Conservation (phyloP, 35 echinoderm and acorn worm genomes). For the Heliocidaris tuberculata region DNA sequence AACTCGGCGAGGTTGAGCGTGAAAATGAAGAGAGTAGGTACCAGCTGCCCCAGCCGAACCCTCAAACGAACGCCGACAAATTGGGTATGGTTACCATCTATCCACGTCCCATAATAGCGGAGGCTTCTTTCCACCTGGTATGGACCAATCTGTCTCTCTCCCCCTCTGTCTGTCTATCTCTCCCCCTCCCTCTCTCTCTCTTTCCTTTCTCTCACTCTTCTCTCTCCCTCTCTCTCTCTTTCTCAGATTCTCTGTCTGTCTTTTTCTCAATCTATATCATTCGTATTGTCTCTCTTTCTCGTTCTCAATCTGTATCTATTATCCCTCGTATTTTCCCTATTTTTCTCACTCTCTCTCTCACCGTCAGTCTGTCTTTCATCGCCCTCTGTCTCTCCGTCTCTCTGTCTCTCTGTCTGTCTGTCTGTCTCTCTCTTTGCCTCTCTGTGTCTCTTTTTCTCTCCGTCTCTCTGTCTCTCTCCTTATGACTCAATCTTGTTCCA, state of each 20-base stretch:
- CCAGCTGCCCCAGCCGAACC: constrained; percentile 23
- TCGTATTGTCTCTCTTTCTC: background rate
- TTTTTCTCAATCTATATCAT: background rate
- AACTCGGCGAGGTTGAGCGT: constrained; percentile 49
- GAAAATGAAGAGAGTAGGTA: constrained; percentile 27
- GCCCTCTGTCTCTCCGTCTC: background rate
- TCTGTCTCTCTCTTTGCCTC: background rate
- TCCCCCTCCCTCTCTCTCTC: too few relatives aligned
- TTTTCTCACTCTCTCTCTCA: background rate
- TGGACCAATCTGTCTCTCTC: background rate
- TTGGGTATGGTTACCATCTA: constrained; percentile 40
- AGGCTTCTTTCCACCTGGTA: background rate
- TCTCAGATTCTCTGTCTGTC: background rate
- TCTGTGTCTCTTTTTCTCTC: background rate
- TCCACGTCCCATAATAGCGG: constrained; percentile 15
- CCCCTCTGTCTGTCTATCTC: background rate
- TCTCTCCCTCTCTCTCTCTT: background rate
- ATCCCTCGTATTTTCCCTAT: background rate
- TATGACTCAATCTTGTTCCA: background rate
- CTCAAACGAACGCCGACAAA: constrained; percentile 45
- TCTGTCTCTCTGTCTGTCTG: background rate
- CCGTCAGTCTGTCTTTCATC: background rate
- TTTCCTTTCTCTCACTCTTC: background rate
- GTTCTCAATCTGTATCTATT: background rate
- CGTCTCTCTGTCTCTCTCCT: background rate